Evolutionary conservation across 2,797 vertebrate genomes (phyloP), one percentile per base, ranked within the genome.

Genomic region (Parambassis ranga): DNA sequence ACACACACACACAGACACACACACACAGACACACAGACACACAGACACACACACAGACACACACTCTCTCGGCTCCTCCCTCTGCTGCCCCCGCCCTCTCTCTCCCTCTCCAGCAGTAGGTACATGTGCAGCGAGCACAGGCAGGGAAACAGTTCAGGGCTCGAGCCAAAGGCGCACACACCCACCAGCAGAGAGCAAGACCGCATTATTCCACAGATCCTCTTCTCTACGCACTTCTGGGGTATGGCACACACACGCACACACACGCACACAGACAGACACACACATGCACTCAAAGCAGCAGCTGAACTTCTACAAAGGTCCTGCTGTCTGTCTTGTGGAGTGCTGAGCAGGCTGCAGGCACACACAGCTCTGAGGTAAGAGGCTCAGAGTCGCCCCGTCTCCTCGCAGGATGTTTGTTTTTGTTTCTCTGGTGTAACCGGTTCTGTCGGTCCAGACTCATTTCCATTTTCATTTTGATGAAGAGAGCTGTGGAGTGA

Each of bases 131-230:
- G 84, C 64, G 77, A 84, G 74, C 75, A 60, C 79, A 78, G 72
- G 85, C 79, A 57, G 79, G 66, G 68, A 88, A 81, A 79, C 73
- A 86, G 85, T 85, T 68, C 71, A 81, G 81, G 85, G 75, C 87
- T 53, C 78, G 50, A 88, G 78, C 86, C 86, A 88, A 84, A 84
- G 75, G 44, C 81, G 13, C 75, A 77, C 75, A 85, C 86, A 87
- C 87, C 73, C 87, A 85, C 79, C 57, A 69, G 61, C 65, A 66
- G 36, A 72, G 59, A 86, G 75, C 77, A 73, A 74, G 67, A 36
- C 77, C 83, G 70, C 76, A 30, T 57, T 76, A 65, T 81, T 81
- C 57, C 64, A 43, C 81, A 41, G 74, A 77, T 65, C 69, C 57
- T 63, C 67, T 72, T 42, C 75, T 73, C 58, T 44, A 48, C 63